Percentiles rank a stretch among this genome's conserved stretches.
Conservation (phyloP, 2,888 invertebrate species). For the Xestia xanthographa region DNA sequence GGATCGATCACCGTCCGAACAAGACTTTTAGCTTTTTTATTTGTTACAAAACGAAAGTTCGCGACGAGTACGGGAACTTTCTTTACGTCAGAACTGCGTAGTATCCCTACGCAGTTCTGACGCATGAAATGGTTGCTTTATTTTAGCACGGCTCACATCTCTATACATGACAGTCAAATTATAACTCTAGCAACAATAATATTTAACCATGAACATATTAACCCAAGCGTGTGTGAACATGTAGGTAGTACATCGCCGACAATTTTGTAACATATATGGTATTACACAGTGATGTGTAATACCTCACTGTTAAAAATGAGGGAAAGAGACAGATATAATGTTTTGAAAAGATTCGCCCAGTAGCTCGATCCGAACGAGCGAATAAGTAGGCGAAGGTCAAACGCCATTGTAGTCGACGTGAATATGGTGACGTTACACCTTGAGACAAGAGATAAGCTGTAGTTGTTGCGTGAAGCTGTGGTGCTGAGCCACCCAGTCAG, state of each 20-base stretch:
- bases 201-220: conserved; percentile 54
- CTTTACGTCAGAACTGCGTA: no score
- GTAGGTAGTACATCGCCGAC: conserved; percentile 31
- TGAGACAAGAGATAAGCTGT: conserved; percentile 75
- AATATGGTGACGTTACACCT: conserved; percentile 82
- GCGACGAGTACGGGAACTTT: not conserved
- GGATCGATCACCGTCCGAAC: not conserved
- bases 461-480: conserved; percentile 68
- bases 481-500: conserved; percentile 25
- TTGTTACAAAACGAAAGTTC: conserved; percentile 7
- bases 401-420: conserved; percentile 85
- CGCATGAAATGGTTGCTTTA: conserved; percentile 1
- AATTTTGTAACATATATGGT: conserved; percentile 54
- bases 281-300: conserved; percentile 45
- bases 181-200: conserved; percentile 28
- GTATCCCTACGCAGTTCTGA: not conserved
- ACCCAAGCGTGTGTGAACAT: conserved; percentile 43
- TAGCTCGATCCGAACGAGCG: conserved; percentile 86
- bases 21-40: conserved; percentile 17
- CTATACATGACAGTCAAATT: conserved; percentile 16
- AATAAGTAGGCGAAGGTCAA: conserved; percentile 89
- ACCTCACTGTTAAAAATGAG: conserved; percentile 57
- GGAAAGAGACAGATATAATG: conserved; percentile 74
- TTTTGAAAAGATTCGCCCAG: conserved; percentile 86
- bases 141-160: conserved; percentile 2